A percentile compares a stretch with the other conserved stretches of the same genome.
These are phyloP conservation scores for Athetis lepigone DNA, from an alignment of 2,888 invertebrate species.

Conservation along the genomic window DNA sequence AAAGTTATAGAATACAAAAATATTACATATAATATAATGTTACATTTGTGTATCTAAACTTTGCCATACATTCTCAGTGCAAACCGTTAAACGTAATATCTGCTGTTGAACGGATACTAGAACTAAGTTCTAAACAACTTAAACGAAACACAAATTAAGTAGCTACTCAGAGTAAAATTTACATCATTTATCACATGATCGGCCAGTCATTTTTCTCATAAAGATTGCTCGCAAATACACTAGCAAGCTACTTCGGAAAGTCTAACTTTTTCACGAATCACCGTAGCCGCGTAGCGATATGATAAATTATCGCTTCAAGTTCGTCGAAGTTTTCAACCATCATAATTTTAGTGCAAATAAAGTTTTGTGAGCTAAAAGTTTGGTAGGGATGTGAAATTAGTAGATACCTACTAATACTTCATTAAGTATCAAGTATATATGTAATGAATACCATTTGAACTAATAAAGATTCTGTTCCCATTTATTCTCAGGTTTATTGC, in stretches of 20 bases:
- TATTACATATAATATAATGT: background rate
- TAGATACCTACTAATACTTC: background rate
- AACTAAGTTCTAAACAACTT: slow-evolving; percentile 44
- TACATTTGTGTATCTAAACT: slow-evolving; percentile 8
- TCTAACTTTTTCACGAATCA: slow-evolving; percentile 84
- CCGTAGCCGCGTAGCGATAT: slow-evolving; percentile 70
- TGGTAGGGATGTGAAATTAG: slow-evolving; percentile 26
- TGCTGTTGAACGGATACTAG: slow-evolving; percentile 32
- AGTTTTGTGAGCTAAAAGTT: slow-evolving; percentile 51
- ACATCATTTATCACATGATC: slow-evolving; percentile 79
- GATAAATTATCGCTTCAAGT: slow-evolving; percentile 80
- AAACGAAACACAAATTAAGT: slow-evolving; percentile 37
- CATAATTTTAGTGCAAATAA: slow-evolving; percentile 71
- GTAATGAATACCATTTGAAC: slow-evolving; percentile 1
- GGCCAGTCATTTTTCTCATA: slow-evolving; percentile 80
- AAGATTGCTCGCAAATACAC: slow-evolving; percentile 79
- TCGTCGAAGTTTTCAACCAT: slow-evolving; percentile 66
- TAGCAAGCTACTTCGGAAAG: slow-evolving; percentile 74
- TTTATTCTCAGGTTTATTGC: background rate
- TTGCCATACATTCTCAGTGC: slow-evolving; percentile 21
- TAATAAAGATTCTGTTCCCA: background rate
- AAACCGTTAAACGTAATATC: slow-evolving; percentile 18
- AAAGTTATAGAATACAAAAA: slow-evolving; percentile 18
- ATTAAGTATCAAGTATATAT: background rate
- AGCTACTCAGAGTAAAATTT: slow-evolving; percentile 60